These are phyloP conservation scores for Cyprinodon variegatus DNA, from an alignment of 2,113 vertebrate genomes.

Conservation along the genomic window DNA sequence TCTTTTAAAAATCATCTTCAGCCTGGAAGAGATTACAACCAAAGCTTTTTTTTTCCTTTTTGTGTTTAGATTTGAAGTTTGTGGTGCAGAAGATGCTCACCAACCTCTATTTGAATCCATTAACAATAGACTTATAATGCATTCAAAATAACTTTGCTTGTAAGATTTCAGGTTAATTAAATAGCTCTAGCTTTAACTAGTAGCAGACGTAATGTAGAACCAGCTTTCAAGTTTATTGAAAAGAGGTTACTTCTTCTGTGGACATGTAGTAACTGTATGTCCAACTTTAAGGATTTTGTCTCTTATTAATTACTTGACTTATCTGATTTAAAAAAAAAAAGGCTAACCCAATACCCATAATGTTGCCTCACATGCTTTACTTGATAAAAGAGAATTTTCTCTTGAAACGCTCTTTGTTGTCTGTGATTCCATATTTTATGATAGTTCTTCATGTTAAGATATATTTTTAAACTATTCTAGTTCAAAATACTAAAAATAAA, in stretches of 20 bases:
- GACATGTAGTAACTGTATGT: too few species aligned
- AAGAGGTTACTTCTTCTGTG: too few species aligned
- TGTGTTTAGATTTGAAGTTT: background rate
- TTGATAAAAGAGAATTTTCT: background rate
- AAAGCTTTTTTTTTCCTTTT: background rate
- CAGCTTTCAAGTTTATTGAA: too few species aligned
- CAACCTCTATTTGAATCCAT: background rate
- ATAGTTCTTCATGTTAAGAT: background rate
- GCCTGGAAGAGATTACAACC: background rate
- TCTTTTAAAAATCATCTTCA: too few species aligned
- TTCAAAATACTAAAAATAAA: background rate
- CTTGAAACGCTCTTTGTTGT: background rate
- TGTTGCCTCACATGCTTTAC: background rate
- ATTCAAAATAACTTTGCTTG: too few species aligned
- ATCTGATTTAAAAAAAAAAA: too few species aligned
- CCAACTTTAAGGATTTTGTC: too few species aligned
- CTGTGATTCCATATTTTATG: background rate
- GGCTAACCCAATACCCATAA: too few species aligned
- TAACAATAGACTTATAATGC: background rate
- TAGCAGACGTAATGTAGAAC: too few species aligned
- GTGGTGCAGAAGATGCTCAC: background rate
- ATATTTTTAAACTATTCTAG: background rate
- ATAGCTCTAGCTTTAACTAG: too few species aligned
- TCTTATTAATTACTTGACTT: too few species aligned
- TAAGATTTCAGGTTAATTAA: too few species aligned